Percentiles rank a stretch among this genome's conserved stretches.
Conservation (phyloP, 2,888 invertebrate genomes). For the Globia sparganii region DNA sequence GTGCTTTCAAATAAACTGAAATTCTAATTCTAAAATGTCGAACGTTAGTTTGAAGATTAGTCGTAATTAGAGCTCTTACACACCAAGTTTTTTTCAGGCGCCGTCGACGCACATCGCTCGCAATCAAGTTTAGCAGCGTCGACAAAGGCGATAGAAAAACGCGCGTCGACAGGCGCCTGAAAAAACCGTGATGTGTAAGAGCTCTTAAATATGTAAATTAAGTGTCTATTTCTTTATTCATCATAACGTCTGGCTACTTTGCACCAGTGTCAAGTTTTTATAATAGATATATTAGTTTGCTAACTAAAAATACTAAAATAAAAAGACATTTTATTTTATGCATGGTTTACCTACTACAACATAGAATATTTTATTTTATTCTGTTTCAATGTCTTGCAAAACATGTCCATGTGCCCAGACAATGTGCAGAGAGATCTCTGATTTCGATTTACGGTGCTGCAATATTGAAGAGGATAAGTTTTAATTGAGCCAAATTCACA, state of each 20-base stretch:
- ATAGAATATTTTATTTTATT: not conserved
- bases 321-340: not conserved
- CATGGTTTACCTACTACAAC: not conserved
- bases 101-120: too few relatives aligned
- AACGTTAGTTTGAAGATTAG: slow-evolving; percentile 12
- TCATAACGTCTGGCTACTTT: not conserved
- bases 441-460: not conserved
- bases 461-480: not conserved
- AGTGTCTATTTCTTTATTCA: not conserved
- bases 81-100: too few relatives aligned
- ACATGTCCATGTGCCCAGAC: not conserved
- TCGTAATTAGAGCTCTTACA: not conserved
- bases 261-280: slow-evolving; percentile 30
- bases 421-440: not conserved
- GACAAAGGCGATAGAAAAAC: too few relatives aligned
- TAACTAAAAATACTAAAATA: not conserved
- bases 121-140: too few relatives aligned
- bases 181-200: too few relatives aligned
- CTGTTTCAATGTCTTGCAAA: not conserved
- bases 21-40: not conserved
- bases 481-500: not conserved
- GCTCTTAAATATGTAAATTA: slow-evolving; percentile 17
- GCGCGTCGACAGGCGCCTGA: too few relatives aligned
- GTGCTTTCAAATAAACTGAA: slow-evolving; percentile 10
- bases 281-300: not conserved